Conservation (phyloP, 2,888 invertebrate genomes). For the Trachelus stipa region DNA sequence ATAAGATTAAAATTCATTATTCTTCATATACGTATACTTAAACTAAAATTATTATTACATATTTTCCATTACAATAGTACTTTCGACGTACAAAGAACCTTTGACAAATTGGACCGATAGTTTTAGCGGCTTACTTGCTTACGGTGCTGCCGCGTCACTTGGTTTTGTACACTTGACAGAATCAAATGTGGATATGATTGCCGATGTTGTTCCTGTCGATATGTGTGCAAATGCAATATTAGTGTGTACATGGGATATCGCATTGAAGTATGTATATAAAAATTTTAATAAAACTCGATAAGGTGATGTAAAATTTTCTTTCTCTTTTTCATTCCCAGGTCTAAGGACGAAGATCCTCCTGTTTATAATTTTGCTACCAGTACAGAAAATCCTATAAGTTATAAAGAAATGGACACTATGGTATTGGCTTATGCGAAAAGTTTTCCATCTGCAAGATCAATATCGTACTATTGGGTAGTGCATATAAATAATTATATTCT, state of each 20-base stretch:
- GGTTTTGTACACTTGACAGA: conserved; percentile 40
- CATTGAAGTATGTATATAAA: conserved; percentile 19
- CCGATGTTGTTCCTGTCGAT: conserved; percentile 48
- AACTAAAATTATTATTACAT: too few relatives aligned
- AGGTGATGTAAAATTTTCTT: not conserved
- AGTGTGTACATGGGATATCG: conserved; percentile 44
- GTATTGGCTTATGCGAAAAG: not conserved
- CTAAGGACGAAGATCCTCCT: not conserved
- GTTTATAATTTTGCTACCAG: not conserved
- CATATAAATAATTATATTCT: not conserved
- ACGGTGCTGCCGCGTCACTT: conserved; percentile 25
- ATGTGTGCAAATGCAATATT: conserved; percentile 46
- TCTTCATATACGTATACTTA: too few relatives aligned
- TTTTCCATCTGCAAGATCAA: not conserved
- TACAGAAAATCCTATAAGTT: not conserved
- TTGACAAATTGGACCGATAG: conserved; percentile 37
- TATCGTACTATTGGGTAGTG: not conserved
- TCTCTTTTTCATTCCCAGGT: not conserved
- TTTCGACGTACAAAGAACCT: conserved; percentile 44
- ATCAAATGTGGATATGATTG: conserved; percentile 20
- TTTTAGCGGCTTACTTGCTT: conserved; percentile 32
- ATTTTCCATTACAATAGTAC: conserved; percentile 32
- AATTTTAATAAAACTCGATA: not conserved
- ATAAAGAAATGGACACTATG: not conserved
- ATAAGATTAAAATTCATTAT: conserved; percentile 4